These are phyloP conservation scores for Nezara viridula DNA, from an alignment of 2,888 invertebrate genomes.

Conservation along the genomic window DNA sequence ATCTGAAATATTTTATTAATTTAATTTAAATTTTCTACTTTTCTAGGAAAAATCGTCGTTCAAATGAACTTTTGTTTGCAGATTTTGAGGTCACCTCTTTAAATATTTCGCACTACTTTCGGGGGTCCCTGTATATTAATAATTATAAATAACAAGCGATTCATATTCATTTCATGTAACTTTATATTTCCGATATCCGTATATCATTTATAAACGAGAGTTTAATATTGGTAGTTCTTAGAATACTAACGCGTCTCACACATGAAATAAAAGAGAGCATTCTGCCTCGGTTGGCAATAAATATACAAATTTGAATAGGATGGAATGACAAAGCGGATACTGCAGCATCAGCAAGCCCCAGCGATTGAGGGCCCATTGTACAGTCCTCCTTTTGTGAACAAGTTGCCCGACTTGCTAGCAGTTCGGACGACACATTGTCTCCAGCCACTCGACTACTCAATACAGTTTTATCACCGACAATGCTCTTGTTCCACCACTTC, in stretches of 20 bases:
- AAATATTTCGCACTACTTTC: too few species aligned
- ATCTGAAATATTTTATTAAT: too few species aligned
- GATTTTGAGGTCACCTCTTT: too few species aligned
- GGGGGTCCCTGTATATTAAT: too few species aligned
- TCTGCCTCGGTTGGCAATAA: neutral
- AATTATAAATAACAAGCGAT: too few species aligned
- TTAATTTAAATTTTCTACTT: too few species aligned
- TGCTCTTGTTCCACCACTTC: slow-evolving; percentile 20
- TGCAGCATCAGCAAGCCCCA: neutral
- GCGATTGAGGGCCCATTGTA: neutral
- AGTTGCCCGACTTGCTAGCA: slow-evolving; percentile 15
- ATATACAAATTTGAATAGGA: slow-evolving; percentile 15
- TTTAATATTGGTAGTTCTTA: neutral
- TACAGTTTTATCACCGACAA: slow-evolving; percentile 33
- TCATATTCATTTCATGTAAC: too few species aligned
- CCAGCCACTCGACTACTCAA: neutral
- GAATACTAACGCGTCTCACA: neutral
- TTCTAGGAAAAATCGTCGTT: too few species aligned
- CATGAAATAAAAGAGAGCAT: neutral
- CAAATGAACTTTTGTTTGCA: too few species aligned
- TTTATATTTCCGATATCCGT: too few species aligned
- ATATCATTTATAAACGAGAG: neutral
- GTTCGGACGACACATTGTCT: slow-evolving; percentile 46
- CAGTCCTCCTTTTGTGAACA: neutral
- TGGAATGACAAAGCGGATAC: neutral